These are phyloP conservation scores for Cerceris rybyensis DNA, from an alignment of 2,888 invertebrate genomes.

Conservation along the genomic window DNA sequence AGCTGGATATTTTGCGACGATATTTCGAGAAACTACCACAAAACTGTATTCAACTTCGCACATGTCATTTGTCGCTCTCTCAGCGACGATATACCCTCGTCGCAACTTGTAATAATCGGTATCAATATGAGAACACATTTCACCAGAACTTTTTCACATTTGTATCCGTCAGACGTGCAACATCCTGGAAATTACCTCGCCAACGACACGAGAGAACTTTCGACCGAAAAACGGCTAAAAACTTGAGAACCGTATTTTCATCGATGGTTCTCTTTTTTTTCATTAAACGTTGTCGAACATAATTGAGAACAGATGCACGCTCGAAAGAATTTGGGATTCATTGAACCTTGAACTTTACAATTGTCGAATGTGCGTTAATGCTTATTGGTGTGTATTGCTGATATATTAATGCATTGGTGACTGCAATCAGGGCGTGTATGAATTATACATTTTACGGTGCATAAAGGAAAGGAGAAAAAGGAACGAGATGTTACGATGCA, in stretches of 20 bases:
- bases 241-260: not conserved
- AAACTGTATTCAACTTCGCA: not conserved
- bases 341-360: not conserved
- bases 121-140: not conserved
- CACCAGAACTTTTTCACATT: not conserved
- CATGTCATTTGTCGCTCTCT: not conserved
- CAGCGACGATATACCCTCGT: not conserved
- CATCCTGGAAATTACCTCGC: constrained; percentile 13
- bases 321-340: too few relatives aligned
- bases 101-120: not conserved
- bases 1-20: not conserved
- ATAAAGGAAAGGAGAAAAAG: constrained; percentile 10
- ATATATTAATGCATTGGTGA: not conserved
- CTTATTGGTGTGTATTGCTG: not conserved
- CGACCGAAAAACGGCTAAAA: not conserved
- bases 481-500: constrained; percentile 23
- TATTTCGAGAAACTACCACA: not conserved
- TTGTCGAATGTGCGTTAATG: not conserved
- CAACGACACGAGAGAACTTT: not conserved
- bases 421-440: too few relatives aligned
- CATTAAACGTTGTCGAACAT: not conserved
- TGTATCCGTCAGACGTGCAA: constrained; percentile 20
- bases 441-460: constrained; percentile 1
- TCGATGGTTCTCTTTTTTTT: not conserved
- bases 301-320: not conserved